Evolutionary conservation across 2,797 vertebrate genomes (phyloP).

Genomic region (Pipistrellus pygmaeus): DNA sequence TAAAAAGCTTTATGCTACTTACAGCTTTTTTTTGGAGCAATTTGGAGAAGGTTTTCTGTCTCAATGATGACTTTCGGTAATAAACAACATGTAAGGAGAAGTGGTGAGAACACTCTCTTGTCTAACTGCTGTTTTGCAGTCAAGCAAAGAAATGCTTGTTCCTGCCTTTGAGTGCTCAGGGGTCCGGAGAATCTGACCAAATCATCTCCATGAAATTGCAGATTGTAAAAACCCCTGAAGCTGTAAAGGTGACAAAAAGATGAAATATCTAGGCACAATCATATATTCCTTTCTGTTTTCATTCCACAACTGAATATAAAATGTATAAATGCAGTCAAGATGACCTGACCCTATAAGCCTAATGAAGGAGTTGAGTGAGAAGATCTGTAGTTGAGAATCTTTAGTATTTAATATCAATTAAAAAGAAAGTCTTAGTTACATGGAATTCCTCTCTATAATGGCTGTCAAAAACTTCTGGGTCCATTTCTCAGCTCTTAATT

Average conservation of each 20-base stretch:
- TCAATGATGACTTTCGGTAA: neutral
- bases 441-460: neutral
- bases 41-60: constrained; percentile 16
- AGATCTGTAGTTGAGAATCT: neutral
- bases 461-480: neutral
- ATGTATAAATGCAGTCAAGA: neutral
- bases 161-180: neutral
- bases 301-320: neutral
- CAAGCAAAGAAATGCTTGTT: neutral
- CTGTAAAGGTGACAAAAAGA: neutral
- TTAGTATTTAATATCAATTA: neutral
- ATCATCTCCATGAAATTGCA: neutral
- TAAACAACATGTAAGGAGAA: neutral
- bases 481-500: constrained; percentile 1
- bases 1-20: constrained; percentile 20
- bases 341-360: neutral
- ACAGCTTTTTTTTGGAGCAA: neutral
- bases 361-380: neutral
- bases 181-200: neutral
- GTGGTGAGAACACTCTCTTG: neutral
- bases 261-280: neutral
- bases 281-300: constrained; percentile 8
- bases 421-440: constrained; percentile 12
- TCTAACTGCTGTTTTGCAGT: neutral
- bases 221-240: constrained; percentile 35